These are phyloP conservation scores for Marisa cornuarietis DNA, from an alignment of 1,140 invertebrate species.

Conservation along the genomic window DNA sequence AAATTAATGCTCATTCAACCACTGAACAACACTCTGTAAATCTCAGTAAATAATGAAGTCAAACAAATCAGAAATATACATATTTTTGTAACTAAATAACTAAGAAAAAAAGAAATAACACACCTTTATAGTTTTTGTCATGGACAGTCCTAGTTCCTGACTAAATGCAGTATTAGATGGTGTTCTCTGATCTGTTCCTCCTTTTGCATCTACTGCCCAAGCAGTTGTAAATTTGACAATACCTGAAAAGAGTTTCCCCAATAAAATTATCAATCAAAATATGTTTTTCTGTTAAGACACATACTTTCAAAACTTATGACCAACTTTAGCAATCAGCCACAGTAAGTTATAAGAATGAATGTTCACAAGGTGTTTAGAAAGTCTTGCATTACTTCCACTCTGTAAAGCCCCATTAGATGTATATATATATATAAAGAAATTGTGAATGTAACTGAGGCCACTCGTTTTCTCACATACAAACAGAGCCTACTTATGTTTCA, in stretches of 20 bases:
- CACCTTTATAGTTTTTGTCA: too few relatives aligned
- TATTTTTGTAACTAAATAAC: too few relatives aligned
- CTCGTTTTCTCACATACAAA: too few relatives aligned
- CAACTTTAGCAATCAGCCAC: background rate
- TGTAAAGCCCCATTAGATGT: background rate
- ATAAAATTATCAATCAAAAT: background rate
- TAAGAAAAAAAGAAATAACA: too few relatives aligned
- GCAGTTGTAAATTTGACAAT: conserved; percentile 20
- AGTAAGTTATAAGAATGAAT: background rate
- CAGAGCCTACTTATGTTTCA: too few relatives aligned
- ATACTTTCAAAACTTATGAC: conserved; percentile 10
- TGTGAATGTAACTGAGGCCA: background rate
- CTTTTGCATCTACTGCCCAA: conserved; percentile 13
- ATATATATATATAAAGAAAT: background rate
- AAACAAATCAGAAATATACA: too few relatives aligned
- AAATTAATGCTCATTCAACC: too few relatives aligned
- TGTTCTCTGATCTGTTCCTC: conserved; percentile 6
- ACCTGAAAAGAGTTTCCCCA: background rate
- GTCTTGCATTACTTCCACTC: background rate
- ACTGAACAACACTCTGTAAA: too few relatives aligned
- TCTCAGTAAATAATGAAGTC: too few relatives aligned
- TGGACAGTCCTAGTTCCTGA: too few relatives aligned
- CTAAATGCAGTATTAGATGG: background rate
- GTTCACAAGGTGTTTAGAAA: too few relatives aligned
- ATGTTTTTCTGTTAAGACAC: conserved; percentile 27